phyloP scores from a whole-genome alignment of 2,113 vertebrate species.

The Scolopax mira region DNA sequence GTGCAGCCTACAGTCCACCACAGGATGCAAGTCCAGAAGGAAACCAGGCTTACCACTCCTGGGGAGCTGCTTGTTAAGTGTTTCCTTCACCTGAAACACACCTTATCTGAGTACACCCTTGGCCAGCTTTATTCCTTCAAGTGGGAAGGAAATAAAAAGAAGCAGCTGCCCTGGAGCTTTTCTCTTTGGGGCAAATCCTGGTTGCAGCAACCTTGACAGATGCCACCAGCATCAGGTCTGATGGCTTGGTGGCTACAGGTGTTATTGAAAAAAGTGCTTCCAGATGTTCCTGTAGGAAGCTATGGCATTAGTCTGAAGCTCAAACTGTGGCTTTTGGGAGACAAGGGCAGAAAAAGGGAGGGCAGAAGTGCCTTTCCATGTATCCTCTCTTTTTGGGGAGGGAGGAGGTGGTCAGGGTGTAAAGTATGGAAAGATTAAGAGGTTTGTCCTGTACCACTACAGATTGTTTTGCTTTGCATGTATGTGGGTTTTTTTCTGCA shows the following conservation, averaged over 20 bases:
- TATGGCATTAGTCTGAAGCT: not conserved
- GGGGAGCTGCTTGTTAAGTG: not conserved
- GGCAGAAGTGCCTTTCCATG: not conserved
- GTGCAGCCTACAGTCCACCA: not conserved
- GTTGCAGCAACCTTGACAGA: not conserved
- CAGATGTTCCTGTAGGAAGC: not conserved
- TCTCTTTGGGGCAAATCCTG: not conserved
- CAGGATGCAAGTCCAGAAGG: not conserved
- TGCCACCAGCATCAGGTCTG: not conserved
- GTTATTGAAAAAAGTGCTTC: not conserved
- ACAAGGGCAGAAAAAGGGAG: not conserved
- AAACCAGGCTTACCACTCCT: not conserved
- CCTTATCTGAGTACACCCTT: not conserved
- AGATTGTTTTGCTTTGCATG: not conserved
- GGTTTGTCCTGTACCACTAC: not conserved
- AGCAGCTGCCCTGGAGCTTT: rapidly evolving
- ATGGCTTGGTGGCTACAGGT: not conserved
- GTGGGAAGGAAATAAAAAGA: not conserved
- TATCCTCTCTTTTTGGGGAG: not conserved
- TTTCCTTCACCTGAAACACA: not conserved
- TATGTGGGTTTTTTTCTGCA: not conserved
- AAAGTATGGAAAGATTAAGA: not conserved
- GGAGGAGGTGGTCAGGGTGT: not conserved
- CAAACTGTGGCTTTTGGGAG: not conserved
- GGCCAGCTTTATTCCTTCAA: not conserved